Conservation (phyloP, 2,888 invertebrate genomes). For the Allophyes oxyacanthae region DNA sequence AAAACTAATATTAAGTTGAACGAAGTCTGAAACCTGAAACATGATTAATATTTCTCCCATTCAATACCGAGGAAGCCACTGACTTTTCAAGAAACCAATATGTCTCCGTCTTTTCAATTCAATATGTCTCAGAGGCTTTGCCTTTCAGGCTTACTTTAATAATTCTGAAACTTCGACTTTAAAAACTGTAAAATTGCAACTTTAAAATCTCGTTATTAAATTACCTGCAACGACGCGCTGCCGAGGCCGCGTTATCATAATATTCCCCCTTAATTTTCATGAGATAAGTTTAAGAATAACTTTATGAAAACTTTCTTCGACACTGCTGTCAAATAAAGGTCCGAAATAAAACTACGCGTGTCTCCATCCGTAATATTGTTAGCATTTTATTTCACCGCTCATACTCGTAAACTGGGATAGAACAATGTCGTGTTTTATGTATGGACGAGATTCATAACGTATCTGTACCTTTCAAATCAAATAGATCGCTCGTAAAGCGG, state of each 20-base stretch:
- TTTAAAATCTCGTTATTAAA: conserved; percentile 32
- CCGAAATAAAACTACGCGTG: conserved; percentile 36
- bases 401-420: conserved; percentile 53
- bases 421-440: conserved; percentile 45
- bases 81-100: conserved; percentile 4
- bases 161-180: too few species aligned
- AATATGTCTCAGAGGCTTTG: too few species aligned
- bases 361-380: conserved; percentile 7
- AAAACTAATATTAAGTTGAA: too few species aligned
- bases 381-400: conserved; percentile 48
- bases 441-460: conserved; percentile 27
- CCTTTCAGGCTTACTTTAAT: too few species aligned
- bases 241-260: conserved; percentile 1
- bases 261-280: conserved; percentile 2
- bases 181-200: neutral
- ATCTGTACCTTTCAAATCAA: conserved; percentile 44
- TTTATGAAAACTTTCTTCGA: conserved; percentile 10
- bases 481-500: conserved; percentile 42
- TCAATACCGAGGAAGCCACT: neutral
- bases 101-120: neutral
- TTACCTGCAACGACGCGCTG: conserved; percentile 10
- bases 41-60: neutral
- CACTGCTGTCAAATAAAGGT: conserved; percentile 17
- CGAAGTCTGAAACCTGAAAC: too few species aligned
- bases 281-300: conserved; percentile 18